Base-by-base conservation (phyloP, 2,888 invertebrate genomes). In the Sinhomidia bicolor region DNA sequence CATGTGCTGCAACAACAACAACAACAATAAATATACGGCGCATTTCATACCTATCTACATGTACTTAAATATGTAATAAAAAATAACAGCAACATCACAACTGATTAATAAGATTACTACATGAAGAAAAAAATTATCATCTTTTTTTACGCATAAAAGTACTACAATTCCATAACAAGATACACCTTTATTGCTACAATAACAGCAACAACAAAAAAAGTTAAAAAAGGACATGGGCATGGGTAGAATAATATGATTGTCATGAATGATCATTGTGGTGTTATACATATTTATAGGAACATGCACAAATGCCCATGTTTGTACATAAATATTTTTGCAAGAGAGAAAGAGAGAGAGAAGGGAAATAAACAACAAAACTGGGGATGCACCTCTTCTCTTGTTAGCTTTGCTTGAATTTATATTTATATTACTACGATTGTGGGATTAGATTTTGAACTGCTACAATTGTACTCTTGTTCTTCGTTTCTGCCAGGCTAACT, bases 91-190 rank as follows among this genome's bases (percentile, higher is more conserved):
- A 47, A 57, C 2, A 60, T 54, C 78, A 10, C 80, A 81, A 81
- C 60, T 62, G 81, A 36, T 41, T 44, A 57, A 54, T 79, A 57
- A n/a, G 57, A 57, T 32, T 41, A 60, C 36, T 51, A 78, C 54
- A 51, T 5, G 23, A 74, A 23, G 65, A 65, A n/a, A n/a, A 65
- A 17, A 17, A 65, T 32, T n/a, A n/a, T n/a, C n/a, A n/a, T n/a
- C n/a, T n/a, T n/a, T 60, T 60, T 79, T 57, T 32, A 60, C 47
- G 32, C 10, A 10, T 10, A 47, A n/a, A 17, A 26, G 1, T 62
- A 62, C 20, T 20, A 71, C 79, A 79, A 51, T 82, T 82, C 82
- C 82, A 51, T 82, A 82, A 82, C 76, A 51, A 76, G 76, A 54
- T 76, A 54, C 82, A 68, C 62, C 44, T 82, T 82, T 76, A 54